Conservation (phyloP, 2,113 vertebrate species). For the Pontoporia blainvillei region DNA sequence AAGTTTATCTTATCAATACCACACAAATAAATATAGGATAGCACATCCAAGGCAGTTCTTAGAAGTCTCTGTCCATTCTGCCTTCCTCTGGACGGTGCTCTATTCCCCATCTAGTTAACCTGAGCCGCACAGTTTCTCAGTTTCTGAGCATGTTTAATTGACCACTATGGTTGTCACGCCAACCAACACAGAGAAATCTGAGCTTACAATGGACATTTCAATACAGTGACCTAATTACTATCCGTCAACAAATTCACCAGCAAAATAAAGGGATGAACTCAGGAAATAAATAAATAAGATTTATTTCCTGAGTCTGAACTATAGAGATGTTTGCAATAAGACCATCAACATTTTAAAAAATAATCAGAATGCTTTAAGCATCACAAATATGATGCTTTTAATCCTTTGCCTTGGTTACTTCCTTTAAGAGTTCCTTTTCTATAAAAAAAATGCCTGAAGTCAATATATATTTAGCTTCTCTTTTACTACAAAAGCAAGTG, state of each 20-base stretch:
- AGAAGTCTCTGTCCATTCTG: not conserved
- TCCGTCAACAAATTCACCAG: slow-evolving; percentile 94
- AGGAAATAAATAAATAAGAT: slow-evolving; percentile 60
- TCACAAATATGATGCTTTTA: slow-evolving; percentile 22
- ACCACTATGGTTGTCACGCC: slow-evolving; percentile 94
- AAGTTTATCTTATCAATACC: not conserved
- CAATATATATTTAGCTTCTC: not conserved
- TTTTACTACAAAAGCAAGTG: not conserved
- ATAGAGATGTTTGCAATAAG: slow-evolving; percentile 62
- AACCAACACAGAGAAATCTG: slow-evolving; percentile 86
- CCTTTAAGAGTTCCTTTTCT: slow-evolving; percentile 12
- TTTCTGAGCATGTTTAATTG: slow-evolving; percentile 91
- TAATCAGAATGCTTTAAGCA: slow-evolving; percentile 26
- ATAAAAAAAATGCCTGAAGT: not conserved
- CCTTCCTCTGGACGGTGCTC: slow-evolving; percentile 21
- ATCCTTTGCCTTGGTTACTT: slow-evolving; percentile 1
- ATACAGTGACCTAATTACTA: slow-evolving; percentile 97
- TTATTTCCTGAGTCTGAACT: slow-evolving; percentile 70
- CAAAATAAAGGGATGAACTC: slow-evolving; percentile 82
- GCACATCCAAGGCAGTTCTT: not conserved
- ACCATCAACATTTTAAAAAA: slow-evolving; percentile 56
- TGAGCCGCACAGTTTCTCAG: slow-evolving; percentile 71
- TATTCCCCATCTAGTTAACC: slow-evolving; percentile 67
- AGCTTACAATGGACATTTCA: slow-evolving; percentile 87
- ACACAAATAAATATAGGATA: not conserved